Evolutionary conservation across 2,888 invertebrate genomes (phyloP).

Genomic region (Cephus pygmeus): DNA sequence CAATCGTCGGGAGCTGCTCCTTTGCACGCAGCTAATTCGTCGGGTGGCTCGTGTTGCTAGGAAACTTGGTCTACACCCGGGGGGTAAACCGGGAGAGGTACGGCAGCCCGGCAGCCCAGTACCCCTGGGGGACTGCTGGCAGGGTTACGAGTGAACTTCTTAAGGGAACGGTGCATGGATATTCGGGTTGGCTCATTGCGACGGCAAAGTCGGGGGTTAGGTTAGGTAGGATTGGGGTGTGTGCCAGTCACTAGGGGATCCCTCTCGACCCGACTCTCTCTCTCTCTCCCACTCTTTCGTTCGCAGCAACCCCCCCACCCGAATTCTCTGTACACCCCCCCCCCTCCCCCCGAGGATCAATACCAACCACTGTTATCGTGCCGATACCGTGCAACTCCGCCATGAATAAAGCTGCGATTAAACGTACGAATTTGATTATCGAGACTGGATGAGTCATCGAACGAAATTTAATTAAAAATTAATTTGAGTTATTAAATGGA

Average conservation of each 20-base stretch:
- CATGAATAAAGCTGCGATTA: neutral
- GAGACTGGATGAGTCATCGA: neutral
- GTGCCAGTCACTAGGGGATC: constrained; percentile 47
- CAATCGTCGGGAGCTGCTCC: neutral
- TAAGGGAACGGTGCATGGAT: constrained; percentile 22
- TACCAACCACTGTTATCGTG: constrained; percentile 62
- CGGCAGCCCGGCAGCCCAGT: neutral
- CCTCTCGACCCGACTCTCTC: constrained; percentile 34
- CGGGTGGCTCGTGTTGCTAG: constrained; percentile 5
- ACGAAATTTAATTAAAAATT: neutral
- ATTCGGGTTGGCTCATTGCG: constrained; percentile 15
- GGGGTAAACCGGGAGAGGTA: neutral
- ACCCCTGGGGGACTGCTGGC: constrained; percentile 25
- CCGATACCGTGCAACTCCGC: constrained; percentile 48
- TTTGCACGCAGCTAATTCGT: constrained; percentile 5
- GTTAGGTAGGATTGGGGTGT: constrained; percentile 32
- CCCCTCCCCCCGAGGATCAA: constrained; percentile 54
- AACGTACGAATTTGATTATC: neutral
- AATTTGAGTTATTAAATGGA: neutral
- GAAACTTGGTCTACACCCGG: neutral
- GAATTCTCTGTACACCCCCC: constrained; percentile 27
- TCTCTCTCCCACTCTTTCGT: constrained; percentile 24
- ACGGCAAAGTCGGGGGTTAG: constrained; percentile 17
- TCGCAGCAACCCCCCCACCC: constrained; percentile 20
- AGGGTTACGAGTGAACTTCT: constrained; percentile 28